Conservation (phyloP, 1,140 invertebrate species). For the Drosophila pseudoobscura region DNA sequence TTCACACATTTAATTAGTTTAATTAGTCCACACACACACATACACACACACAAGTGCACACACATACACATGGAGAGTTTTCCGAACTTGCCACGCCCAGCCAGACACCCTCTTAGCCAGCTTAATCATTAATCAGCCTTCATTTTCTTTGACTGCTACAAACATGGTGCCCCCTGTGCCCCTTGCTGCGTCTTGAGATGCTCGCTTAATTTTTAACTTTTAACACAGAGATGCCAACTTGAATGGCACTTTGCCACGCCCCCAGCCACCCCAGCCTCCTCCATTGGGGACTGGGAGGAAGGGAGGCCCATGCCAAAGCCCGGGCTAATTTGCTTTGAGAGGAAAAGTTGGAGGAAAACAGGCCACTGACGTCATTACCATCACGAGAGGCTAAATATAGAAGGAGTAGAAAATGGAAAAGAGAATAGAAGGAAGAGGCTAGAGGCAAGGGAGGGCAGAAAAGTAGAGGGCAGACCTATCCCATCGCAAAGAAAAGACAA, state of each 20-base stretch:
- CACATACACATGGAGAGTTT: conserved; percentile 19
- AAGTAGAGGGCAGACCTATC: too few relatives aligned
- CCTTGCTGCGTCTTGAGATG: conserved; percentile 25
- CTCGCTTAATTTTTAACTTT: conserved; percentile 78
- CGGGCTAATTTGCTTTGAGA: conserved; percentile 66
- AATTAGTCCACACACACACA: conserved; percentile 52
- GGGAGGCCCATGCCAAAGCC: not conserved
- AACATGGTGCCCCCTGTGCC: conserved; percentile 25
- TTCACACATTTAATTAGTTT: conserved; percentile 65
- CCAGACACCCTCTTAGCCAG: conserved; percentile 16
- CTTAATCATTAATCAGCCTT: conserved; percentile 77
- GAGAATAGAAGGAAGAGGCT: conserved; percentile 7
- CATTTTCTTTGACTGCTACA: conserved; percentile 65
- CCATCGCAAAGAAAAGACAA: conserved; percentile 6
- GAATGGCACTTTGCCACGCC: conserved; percentile 56
- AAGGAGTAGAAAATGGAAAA: conserved; percentile 26
- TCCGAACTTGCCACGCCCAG: conserved; percentile 21
- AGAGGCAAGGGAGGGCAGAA: not conserved
- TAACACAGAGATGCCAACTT: conserved; percentile 77
- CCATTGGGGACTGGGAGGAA: not conserved
- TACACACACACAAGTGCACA: conserved; percentile 7
- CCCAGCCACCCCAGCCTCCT: conserved; percentile 7
- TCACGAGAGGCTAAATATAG: conserved; percentile 36
- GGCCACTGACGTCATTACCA: conserved; percentile 74
- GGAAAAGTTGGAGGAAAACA: conserved; percentile 39